phyloP scores from a whole-genome alignment of 1,140 invertebrate species.

The Drosophila simulans region DNA sequence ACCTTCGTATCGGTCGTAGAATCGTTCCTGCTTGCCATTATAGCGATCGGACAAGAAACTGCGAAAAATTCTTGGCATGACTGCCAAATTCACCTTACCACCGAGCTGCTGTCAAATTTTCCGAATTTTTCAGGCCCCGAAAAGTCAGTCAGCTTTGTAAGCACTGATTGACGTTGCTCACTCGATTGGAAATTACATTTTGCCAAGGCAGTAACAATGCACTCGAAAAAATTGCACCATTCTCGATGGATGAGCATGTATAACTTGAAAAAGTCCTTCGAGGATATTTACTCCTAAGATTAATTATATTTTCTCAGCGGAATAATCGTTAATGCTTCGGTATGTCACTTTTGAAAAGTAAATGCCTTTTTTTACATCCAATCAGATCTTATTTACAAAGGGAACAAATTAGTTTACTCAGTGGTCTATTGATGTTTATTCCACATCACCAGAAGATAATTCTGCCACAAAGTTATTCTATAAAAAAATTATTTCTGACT shows the following conservation, averaged over 20 bases:
- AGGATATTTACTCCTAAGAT: too few species aligned
- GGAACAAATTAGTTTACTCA: too few species aligned
- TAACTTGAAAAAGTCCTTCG: too few species aligned
- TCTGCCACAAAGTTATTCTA: too few species aligned
- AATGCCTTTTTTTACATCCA: too few species aligned
- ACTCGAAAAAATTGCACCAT: neutral
- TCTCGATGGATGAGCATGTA: neutral
- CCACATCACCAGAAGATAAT: too few species aligned
- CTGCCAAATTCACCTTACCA: slow-evolving; percentile 16
- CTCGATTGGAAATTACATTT: slow-evolving; percentile 10
- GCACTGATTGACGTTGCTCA: slow-evolving; percentile 9
- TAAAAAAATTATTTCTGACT: too few species aligned
- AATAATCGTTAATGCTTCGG: too few species aligned
- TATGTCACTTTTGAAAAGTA: too few species aligned
- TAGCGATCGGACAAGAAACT: slow-evolving; percentile 59
- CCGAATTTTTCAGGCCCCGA: slow-evolving; percentile 12
- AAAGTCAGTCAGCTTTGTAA: slow-evolving; percentile 15
- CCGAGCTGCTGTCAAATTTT: neutral
- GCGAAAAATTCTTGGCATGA: slow-evolving; percentile 45
- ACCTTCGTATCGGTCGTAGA: slow-evolving; percentile 54
- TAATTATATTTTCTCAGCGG: too few species aligned
- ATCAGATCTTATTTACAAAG: too few species aligned
- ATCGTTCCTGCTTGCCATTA: slow-evolving; percentile 14
- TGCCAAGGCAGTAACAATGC: neutral
- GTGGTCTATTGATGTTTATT: too few species aligned